Conservation (phyloP, 2,888 invertebrate genomes). For the Eristalis tenax region DNA sequence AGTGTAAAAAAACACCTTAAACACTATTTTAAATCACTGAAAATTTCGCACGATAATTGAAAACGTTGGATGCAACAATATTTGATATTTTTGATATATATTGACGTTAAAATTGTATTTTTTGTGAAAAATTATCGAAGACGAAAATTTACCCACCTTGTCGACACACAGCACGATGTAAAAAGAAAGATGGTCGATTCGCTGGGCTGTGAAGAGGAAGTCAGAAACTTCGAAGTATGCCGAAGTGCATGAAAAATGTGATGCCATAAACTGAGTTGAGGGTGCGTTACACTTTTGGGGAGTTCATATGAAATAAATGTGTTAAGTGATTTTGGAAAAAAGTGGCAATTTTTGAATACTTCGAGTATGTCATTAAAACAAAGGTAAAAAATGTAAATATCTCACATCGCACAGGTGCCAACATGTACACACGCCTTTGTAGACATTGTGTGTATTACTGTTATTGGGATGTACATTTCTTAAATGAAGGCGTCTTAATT, state of each 20-base stretch:
- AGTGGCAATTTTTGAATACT: no score
- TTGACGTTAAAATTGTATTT: conserved; percentile 1
- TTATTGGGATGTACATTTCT: no score
- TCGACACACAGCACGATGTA: conserved; percentile 73
- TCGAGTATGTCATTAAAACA: no score
- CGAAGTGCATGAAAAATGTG: conserved; percentile 34
- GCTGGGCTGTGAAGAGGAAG: conserved; percentile 50
- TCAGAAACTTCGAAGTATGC: neutral
- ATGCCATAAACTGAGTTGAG: neutral
- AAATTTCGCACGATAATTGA: neutral
- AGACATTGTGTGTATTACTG: no score
- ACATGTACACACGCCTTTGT: no score
- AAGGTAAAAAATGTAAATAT: no score
- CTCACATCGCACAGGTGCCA: no score
- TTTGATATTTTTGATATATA: neutral
- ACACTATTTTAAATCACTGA: neutral
- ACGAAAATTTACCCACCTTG: conserved; percentile 72
- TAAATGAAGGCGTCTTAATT: no score
- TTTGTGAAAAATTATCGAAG: conserved; percentile 26
- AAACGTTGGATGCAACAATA: neutral
- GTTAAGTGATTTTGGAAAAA: no score
- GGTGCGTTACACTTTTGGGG: neutral
- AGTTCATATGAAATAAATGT: no score
- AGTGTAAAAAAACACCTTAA: neutral
- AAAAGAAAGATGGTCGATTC: conserved; percentile 73